phyloP scores from a whole-genome alignment of 2,113 vertebrate species.

The Glaucomys volans region DNA sequence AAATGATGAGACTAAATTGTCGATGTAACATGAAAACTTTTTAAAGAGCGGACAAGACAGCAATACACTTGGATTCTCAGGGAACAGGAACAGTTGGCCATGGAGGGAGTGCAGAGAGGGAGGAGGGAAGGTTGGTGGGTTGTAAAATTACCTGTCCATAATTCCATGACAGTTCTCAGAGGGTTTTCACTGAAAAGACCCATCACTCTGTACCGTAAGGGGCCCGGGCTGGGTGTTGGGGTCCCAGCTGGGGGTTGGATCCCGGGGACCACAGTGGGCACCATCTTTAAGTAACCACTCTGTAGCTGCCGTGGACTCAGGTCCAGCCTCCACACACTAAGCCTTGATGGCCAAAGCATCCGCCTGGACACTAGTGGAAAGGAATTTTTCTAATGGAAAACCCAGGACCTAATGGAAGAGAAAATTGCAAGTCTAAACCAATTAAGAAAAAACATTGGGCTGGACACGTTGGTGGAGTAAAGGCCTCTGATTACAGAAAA shows the following conservation, averaged over 20 bases:
- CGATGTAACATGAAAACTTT: background rate
- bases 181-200: background rate
- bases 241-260: background rate
- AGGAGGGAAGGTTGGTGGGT: background rate
- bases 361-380: background rate
- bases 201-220: background rate
- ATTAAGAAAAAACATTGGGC: background rate
- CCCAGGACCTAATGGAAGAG: background rate
- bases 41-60: background rate
- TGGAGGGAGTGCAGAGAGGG: background rate
- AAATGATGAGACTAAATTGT: background rate
- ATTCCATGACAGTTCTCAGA: background rate
- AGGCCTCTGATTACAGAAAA: background rate
- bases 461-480: background rate
- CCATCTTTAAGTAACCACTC: background rate
- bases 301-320: background rate
- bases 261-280: background rate
- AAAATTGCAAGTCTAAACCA: background rate
- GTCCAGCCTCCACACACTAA: background rate
- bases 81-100: background rate
- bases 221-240: too few relatives aligned
- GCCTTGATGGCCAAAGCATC: background rate
- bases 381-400: conserved; percentile 1
- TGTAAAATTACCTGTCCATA: background rate
- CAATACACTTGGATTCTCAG: background rate